A percentile compares a stretch with the other conserved stretches of the same genome.
Evolutionary conservation across 2,888 invertebrate species (phyloP).

Genomic region (Sepioteuthis lessoniana): DNA sequence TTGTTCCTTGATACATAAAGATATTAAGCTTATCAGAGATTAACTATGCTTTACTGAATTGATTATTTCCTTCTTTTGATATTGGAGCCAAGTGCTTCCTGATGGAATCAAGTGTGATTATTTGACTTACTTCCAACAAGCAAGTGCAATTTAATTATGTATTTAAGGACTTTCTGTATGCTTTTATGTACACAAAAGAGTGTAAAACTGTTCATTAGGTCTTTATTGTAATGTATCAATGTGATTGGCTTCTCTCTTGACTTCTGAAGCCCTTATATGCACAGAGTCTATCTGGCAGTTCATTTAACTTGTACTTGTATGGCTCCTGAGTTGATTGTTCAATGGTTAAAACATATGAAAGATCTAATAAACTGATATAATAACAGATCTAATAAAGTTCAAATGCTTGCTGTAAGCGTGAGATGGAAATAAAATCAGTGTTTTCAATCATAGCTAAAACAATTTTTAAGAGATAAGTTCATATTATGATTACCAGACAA

Average conservation of each 20-base stretch:
- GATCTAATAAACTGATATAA: too few relatives aligned
- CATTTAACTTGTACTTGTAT: neutral
- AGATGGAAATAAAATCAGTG: too few relatives aligned
- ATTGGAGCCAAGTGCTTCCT: neutral
- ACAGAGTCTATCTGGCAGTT: neutral
- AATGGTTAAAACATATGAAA: neutral
- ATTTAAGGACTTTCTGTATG: neutral
- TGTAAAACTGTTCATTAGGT: conserved; percentile 33
- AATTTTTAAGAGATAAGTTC: too few relatives aligned
- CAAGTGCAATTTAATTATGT: neutral
- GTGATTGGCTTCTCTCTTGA: neutral
- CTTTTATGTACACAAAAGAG: conserved; percentile 33
- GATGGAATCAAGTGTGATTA: neutral
- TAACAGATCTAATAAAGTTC: neutral
- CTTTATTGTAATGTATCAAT: neutral
- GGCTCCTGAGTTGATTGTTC: neutral
- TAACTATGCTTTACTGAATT: neutral
- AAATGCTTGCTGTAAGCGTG: too few relatives aligned
- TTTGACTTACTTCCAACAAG: neutral
- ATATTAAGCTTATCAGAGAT: conserved; percentile 25
- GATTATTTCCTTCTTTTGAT: neutral
- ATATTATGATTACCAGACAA: too few relatives aligned
- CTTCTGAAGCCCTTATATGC: neutral
- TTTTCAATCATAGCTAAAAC: too few relatives aligned
- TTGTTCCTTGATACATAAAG: neutral